phyloP scores from a whole-genome alignment of 1,140 invertebrate species.

The Drosophila nigromelanica region DNA sequence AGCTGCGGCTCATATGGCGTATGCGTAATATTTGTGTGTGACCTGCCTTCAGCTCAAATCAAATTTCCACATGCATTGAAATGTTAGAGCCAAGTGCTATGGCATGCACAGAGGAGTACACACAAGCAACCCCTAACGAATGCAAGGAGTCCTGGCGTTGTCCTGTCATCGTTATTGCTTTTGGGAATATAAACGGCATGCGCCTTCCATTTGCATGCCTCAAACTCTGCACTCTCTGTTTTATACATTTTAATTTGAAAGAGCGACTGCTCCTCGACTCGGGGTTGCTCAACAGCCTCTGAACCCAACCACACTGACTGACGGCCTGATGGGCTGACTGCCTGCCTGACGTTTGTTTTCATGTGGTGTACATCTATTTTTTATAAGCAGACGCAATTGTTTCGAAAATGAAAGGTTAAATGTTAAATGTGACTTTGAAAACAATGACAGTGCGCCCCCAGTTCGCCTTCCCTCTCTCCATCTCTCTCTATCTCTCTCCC shows the following conservation, averaged over 20 bases:
- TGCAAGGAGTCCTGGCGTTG: constrained; percentile 39
- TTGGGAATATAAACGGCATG: constrained; percentile 77
- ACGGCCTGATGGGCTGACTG: constrained; percentile 26
- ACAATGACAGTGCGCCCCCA: constrained; percentile 57
- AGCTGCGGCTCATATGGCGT: constrained; percentile 58
- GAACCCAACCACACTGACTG: constrained; percentile 31
- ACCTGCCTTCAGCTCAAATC: constrained; percentile 59
- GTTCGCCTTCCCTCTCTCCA: constrained; percentile 1
- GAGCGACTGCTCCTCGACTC: constrained; percentile 37
- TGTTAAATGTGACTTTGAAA: constrained; percentile 80
- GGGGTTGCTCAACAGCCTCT: constrained; percentile 19
- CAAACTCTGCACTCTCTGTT: constrained; percentile 30
- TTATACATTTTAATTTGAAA: constrained; percentile 81
- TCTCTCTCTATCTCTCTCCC: constrained; percentile 2
- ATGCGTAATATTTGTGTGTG: constrained; percentile 65
- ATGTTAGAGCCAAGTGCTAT: constrained; percentile 66
- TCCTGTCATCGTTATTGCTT: constrained; percentile 79
- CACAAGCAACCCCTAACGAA: constrained; percentile 50
- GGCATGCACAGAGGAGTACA: constrained; percentile 46
- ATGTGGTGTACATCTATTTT: constrained; percentile 74
- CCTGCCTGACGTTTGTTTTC: constrained; percentile 43
- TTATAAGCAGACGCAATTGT: constrained; percentile 82
- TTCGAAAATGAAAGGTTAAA: constrained; percentile 82
- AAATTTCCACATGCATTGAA: constrained; percentile 82
- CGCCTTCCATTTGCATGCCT: constrained; percentile 67